Evolutionary conservation across 2,888 invertebrate species (phyloP), one percentile per base, ranked within the genome.

Genomic region (Ditula angustiorana): DNA sequence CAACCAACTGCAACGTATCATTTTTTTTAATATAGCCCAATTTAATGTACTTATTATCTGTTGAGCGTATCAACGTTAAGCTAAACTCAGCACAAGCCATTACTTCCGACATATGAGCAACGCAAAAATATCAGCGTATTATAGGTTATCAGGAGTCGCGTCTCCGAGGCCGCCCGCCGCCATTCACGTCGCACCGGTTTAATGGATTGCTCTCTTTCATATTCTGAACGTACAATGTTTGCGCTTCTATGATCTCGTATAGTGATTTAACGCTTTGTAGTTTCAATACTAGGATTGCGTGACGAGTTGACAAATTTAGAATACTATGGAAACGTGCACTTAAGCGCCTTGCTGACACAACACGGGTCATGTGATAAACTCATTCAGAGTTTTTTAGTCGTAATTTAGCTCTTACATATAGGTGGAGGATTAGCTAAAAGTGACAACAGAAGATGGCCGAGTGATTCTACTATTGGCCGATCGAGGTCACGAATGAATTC

Each of bases 21-120:
- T n/a, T n/a, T n/a, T n/a, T n/a, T n/a, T n/a, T n/a, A n/a, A n/a
- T n/a, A n/a, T n/a, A n/a, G n/a, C n/a, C n/a, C n/a, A n/a, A n/a
- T 19, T 19, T 41, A 30, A 19, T 41, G 16, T 41, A 10, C 19
- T 19, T 10, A 26, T 5, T 5, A 26, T 23, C 26, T 19, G 47
- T 37, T 53, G n/a, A 28, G 72, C 76, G 67, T 81, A 75, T 91
- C 90, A 83, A 80, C 71, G 78, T 67, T 67, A 65, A 70, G 68
- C 78, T 65, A 78, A 75, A 80, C 72, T 64, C 64, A 23, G 75
- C 78, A 87, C 88, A 83, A 87, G 82, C 89, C 91, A 92, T 92
- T 92, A 92, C 92, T 92, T 91, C 89, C 92, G 87, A 92, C 91
- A 89, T 92, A 92, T 92, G 92, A 92, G 91, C 90, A 91, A 88